Conservation (phyloP, 1,140 invertebrate genomes). For the Homalodisca vitripennis region DNA sequence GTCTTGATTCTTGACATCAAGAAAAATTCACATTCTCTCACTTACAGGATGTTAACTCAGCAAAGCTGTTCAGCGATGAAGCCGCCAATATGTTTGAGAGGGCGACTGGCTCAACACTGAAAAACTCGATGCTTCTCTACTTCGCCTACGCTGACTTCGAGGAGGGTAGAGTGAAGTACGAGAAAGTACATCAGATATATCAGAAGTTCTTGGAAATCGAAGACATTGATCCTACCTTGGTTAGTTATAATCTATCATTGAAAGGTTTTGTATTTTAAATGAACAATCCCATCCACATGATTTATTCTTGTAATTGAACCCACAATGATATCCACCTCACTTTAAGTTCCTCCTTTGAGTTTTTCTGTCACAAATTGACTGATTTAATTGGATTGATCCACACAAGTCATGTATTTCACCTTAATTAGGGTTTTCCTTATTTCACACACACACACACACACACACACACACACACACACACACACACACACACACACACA, state of each 20-base stretch:
- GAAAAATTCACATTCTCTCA: too few relatives aligned
- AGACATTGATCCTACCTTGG: constrained; percentile 92
- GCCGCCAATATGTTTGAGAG: constrained; percentile 92
- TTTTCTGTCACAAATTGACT: too few relatives aligned
- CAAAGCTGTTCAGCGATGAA: constrained; percentile 91
- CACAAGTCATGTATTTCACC: too few relatives aligned
- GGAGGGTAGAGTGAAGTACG: constrained; percentile 93
- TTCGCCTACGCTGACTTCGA: constrained; percentile 99
- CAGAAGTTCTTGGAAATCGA: constrained; percentile 84
- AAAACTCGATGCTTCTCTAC: constrained; percentile 90
- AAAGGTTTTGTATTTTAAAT: not conserved
- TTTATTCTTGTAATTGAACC: too few relatives aligned
- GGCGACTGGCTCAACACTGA: constrained; percentile 79
- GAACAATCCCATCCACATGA: not conserved
- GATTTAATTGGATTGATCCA: too few relatives aligned
- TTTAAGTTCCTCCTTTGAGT: too few relatives aligned
- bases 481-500: too few relatives aligned
- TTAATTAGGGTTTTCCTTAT: too few relatives aligned
- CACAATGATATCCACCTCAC: too few relatives aligned
- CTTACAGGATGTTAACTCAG: constrained; percentile 80
- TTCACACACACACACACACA: too few relatives aligned
- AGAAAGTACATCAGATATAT: constrained; percentile 97
- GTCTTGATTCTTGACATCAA: too few relatives aligned
- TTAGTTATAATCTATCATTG: constrained; percentile 50
- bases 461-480: too few relatives aligned